A percentile compares a stretch with the other conserved stretches of the same genome.
phyloP scores from a whole-genome alignment of 2,113 vertebrate genomes.

The Epinephelus lanceolatus region DNA sequence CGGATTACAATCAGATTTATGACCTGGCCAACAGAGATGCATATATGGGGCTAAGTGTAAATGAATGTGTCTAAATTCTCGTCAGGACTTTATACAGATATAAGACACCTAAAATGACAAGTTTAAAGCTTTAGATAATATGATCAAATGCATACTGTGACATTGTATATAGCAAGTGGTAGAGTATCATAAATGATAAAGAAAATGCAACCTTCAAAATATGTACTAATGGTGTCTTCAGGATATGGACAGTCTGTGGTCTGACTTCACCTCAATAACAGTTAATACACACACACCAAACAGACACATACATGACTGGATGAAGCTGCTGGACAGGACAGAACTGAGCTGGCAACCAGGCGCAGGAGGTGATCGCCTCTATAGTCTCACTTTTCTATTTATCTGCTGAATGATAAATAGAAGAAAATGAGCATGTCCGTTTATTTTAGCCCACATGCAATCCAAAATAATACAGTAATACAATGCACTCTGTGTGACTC shows the following conservation, averaged over 20 bases:
- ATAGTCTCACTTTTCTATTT: slow-evolving; percentile 66
- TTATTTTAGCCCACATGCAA: slow-evolving; percentile 69
- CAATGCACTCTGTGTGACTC: slow-evolving; percentile 52
- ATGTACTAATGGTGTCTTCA: neutral
- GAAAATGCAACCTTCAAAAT: too few species aligned
- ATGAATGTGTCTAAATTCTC: too few species aligned
- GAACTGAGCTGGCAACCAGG: neutral
- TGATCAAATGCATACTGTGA: neutral
- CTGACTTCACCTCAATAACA: too few species aligned
- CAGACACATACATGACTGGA: slow-evolving; percentile 19
- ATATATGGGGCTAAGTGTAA: neutral
- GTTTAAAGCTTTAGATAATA: neutral
- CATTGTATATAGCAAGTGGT: neutral
- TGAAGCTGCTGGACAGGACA: neutral
- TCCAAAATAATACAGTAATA: slow-evolving; percentile 65
- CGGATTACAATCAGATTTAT: too few species aligned
- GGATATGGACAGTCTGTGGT: neutral
- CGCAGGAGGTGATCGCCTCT: slow-evolving; percentile 24
- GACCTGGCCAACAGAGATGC: too few species aligned
- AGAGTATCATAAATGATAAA: too few species aligned
- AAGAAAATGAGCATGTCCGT: slow-evolving; percentile 62
- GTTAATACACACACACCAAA: slow-evolving; percentile 4
- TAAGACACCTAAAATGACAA: neutral
- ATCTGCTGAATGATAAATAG: slow-evolving; percentile 57
- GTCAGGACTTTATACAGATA: neutral